Base-by-base conservation (phyloP, 2,113 vertebrate species). In the Gadus chalcogrammus region DNA sequence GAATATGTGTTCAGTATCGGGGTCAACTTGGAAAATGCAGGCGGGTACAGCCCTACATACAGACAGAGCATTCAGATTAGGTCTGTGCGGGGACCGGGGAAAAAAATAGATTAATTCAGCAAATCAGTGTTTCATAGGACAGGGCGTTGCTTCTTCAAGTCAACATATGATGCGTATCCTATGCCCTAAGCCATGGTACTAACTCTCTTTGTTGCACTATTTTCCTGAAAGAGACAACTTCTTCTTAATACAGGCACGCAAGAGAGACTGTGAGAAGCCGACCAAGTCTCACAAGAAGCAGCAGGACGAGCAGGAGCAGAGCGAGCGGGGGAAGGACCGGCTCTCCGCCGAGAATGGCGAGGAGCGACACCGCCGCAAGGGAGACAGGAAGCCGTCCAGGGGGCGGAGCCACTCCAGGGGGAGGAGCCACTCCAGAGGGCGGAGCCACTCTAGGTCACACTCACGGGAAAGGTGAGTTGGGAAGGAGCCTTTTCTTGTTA, bases 141-240 rank as follows among this genome's bases (percentile, higher is more conserved):
- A 80, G 92, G 90, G 70, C 92, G 90, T 93, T 93, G 93, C 91
- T 94, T 94, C 94, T 92, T 92, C 42, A 48, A 48, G 89, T 93
- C 79, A 48, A 52, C 70, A 48, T 91, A 86, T 84, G 75, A 84
- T 79, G 84, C 81, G 79, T 85, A 91, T 88, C 89, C 89, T 93
- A 91, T 92, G 92, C 88, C 84, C 72, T 88, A 94, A 92, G 93
- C 92, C 91, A 93, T 94, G 93, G 95, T 97, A 99, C 97, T 99
- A 99, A 99, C 97, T 97, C 95, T 99, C 89, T 99, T 98, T 99
- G 96, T 99, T 97, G 96, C 97, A 96, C 97, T 98, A 99, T 99
- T 98, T 98, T 99, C 95, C 97, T 99, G 96, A 99, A 99, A 99
- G 96, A 99, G 96, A 97, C 95, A 95, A 97, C 95, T 99, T 99